Conservation (phyloP, 2,888 invertebrate species). For the Masnerella sp. region DNA sequence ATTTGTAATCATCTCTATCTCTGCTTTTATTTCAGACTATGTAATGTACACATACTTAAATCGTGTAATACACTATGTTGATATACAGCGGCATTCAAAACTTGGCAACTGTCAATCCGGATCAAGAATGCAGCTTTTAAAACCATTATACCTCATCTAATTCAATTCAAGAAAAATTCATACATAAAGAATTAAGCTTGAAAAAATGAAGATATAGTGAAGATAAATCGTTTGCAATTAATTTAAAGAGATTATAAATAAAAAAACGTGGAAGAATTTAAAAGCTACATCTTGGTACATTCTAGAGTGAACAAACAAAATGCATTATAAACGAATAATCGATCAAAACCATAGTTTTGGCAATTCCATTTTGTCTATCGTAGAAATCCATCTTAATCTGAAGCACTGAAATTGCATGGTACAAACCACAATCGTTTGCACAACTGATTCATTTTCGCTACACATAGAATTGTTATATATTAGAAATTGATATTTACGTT, state of each 20-base stretch:
- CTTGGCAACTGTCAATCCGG: constrained; percentile 58
- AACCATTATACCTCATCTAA: no score
- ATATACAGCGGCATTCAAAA: constrained; percentile 58
- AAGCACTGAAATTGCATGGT: constrained; percentile 51
- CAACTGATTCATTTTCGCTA: constrained; percentile 37
- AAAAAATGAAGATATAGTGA: no score
- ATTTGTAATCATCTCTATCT: constrained; percentile 55
- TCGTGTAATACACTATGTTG: constrained; percentile 51
- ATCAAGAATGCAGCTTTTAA: constrained; percentile 58
- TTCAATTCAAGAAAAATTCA: no score
- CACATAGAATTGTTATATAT: constrained; percentile 49
- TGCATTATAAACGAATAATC: constrained; percentile 49
- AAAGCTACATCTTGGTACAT: constrained; percentile 56
- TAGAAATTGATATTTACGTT: constrained; percentile 43
- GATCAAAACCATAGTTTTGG: constrained; percentile 57
- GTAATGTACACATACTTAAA: constrained; percentile 58
- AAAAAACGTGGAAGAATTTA: constrained; percentile 43
- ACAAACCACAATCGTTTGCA: constrained; percentile 26
- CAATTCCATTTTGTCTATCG: constrained; percentile 37
- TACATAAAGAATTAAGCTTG: no score
- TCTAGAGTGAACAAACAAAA: constrained; percentile 40
- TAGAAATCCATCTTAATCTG: constrained; percentile 34
- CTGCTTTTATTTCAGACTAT: constrained; percentile 58
- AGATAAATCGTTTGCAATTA: no score
- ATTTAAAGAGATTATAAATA: neutral